Evolutionary conservation across 53 echinoderm and acorn worm species (phyloP).

Genomic region (Echinometra lucunter): DNA sequence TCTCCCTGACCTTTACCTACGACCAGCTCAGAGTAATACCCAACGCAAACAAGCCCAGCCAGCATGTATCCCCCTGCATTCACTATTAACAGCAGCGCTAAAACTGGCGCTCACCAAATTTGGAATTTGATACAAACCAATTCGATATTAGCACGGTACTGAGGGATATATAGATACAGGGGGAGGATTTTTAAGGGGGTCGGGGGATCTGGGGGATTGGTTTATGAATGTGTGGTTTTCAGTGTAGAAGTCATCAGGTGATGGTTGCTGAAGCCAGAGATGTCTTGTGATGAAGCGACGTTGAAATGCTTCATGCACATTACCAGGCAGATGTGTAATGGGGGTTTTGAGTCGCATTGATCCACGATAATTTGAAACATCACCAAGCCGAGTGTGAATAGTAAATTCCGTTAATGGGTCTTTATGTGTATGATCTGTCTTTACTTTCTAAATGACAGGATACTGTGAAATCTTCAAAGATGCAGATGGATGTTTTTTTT

Average conservation of each 20-base stretch:
- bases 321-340: not conserved
- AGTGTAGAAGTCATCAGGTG: not conserved
- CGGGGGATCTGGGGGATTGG: not conserved
- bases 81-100: constrained; percentile 29
- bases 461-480: not conserved
- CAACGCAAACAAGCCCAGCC: constrained; percentile 54
- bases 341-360: constrained; percentile 49
- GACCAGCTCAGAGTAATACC: constrained; percentile 39
- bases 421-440: constrained; percentile 6
- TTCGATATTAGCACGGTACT: constrained; percentile 59
- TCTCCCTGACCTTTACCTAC: constrained; percentile 56
- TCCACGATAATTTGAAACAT: constrained; percentile 51
- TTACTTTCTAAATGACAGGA: not conserved
- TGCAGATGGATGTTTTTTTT: not conserved
- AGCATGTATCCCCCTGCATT: constrained; percentile 25
- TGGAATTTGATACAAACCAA: constrained; percentile 71
- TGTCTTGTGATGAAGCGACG: not conserved
- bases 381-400: constrained; percentile 39
- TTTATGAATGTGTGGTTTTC: constrained; percentile 15
- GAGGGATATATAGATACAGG: constrained; percentile 52
- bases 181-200: constrained; percentile 16
- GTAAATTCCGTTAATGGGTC: constrained; percentile 34
- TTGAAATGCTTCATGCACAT: constrained; percentile 13
- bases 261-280: constrained; percentile 13
- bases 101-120: constrained; percentile 68